Evolutionary conservation across 2,113 vertebrate species (phyloP).

Genomic region (Aleadryas rufinucha): DNA sequence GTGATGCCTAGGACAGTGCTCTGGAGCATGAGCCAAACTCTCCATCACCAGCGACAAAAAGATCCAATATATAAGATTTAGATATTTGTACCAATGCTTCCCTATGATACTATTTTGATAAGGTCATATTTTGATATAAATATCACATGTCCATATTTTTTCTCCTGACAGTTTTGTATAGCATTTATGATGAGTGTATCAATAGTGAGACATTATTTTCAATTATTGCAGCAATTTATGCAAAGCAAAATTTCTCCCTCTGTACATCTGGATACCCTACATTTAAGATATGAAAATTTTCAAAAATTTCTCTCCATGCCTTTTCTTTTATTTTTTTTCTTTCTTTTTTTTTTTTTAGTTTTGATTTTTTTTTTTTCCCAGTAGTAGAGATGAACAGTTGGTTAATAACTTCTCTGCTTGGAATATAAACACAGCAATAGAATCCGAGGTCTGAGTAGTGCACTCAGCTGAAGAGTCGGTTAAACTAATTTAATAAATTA

Average conservation of each 20-base stretch:
- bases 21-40: neutral
- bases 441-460: neutral
- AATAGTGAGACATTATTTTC: neutral
- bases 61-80: neutral
- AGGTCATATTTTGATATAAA: neutral
- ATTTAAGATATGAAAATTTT: neutral
- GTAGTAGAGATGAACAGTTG: neutral
- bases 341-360: no score
- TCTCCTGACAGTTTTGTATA: neutral
- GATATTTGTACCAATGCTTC: neutral
- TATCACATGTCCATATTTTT: neutral
- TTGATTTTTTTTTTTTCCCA: no score
- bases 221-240: neutral
- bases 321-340: no score
- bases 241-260: neutral
- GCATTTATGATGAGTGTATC: neutral
- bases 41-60: neutral
- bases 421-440: neutral
- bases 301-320: accelerated
- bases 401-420: neutral
- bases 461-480: neutral
- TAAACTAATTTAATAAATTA: neutral
- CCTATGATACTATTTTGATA: neutral
- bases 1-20: neutral
- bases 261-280: neutral